Percentiles rank a stretch among this genome's conserved stretches.
Evolutionary conservation across 2,113 vertebrate species (phyloP).

Genomic region (Carassius auratus): DNA sequence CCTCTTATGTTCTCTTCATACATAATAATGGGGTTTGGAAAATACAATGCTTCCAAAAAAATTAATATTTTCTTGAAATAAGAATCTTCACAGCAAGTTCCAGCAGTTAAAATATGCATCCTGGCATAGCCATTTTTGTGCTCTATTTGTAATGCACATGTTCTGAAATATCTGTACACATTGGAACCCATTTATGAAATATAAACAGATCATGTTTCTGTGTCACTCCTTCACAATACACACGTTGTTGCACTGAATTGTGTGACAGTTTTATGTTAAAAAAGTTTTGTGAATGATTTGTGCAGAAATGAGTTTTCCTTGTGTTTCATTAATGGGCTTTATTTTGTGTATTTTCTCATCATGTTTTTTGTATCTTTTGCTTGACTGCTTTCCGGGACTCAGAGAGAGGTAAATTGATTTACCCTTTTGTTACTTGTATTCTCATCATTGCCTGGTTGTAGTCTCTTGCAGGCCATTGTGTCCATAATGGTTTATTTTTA

Average conservation of each 20-base stretch:
- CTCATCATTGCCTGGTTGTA: not conserved
- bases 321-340: not conserved
- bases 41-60: not conserved
- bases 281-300: not conserved
- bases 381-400: constrained; percentile 80
- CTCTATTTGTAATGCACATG: not conserved
- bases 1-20: constrained; percentile 3
- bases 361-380: constrained; percentile 33
- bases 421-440: not conserved
- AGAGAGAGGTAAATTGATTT: constrained; percentile 87
- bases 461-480: not conserved
- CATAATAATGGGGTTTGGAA: not conserved
- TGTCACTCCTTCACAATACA: not conserved
- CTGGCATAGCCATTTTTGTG: not conserved
- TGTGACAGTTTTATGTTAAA: not conserved
- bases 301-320: not conserved
- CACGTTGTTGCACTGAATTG: not conserved
- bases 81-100: not conserved
- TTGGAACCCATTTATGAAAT: not conserved
- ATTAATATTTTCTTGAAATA: not conserved
- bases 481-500: constrained; percentile 23
- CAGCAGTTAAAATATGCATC: not conserved
- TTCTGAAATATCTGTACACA: not conserved
- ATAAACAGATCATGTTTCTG: not conserved
- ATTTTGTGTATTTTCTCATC: not conserved